Evolutionary conservation across 30 jellyfish, hydroid and myxozoan species (phyloP).

Genomic region (Hydractinia echinata): DNA sequence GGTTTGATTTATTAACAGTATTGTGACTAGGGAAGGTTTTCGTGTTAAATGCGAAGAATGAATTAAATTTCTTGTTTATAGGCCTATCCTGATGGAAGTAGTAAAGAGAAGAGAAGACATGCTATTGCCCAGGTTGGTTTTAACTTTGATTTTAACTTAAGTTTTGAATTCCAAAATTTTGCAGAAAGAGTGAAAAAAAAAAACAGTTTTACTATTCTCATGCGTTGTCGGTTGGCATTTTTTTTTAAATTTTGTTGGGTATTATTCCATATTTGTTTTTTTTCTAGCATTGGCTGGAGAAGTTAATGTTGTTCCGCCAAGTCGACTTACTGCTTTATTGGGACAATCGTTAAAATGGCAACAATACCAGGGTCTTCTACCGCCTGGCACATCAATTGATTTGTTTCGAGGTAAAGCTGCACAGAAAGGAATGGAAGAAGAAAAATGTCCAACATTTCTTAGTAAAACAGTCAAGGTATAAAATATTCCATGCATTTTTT

Average conservation of each 20-base stretch:
- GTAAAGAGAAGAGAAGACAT: conserved; percentile 78
- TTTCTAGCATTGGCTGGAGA: conserved; percentile 83
- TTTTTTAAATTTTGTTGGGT: not conserved
- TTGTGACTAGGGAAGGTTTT: not conserved
- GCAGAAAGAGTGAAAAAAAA: not conserved
- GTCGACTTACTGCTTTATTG: conserved; percentile 84
- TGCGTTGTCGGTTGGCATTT: not conserved
- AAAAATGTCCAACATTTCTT: conserved; percentile 75
- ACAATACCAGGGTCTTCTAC: conserved; percentile 88
- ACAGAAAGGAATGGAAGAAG: conserved; percentile 82
- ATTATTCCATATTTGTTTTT: not conserved
- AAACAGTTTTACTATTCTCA: not conserved
- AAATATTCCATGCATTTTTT: not conserved
- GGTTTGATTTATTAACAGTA: conserved; percentile 29
- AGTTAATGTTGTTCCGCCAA: conserved; percentile 92
- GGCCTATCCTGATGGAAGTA: conserved; percentile 96
- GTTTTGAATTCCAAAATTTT: not conserved
- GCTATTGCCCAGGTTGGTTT: conserved; percentile 80
- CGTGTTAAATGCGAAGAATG: not conserved
- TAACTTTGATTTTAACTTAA: not conserved
- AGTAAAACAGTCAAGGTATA: conserved; percentile 81
- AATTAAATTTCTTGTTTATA: not conserved
- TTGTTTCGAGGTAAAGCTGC: conserved; percentile 91
- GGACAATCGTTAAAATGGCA: conserved; percentile 98
- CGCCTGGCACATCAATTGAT: conserved; percentile 92